A percentile compares a stretch with the other conserved stretches of the same genome.
These are phyloP conservation scores for Manis crassicaudata DNA, from an alignment of 2,797 vertebrate genomes.

Conservation along the genomic window DNA sequence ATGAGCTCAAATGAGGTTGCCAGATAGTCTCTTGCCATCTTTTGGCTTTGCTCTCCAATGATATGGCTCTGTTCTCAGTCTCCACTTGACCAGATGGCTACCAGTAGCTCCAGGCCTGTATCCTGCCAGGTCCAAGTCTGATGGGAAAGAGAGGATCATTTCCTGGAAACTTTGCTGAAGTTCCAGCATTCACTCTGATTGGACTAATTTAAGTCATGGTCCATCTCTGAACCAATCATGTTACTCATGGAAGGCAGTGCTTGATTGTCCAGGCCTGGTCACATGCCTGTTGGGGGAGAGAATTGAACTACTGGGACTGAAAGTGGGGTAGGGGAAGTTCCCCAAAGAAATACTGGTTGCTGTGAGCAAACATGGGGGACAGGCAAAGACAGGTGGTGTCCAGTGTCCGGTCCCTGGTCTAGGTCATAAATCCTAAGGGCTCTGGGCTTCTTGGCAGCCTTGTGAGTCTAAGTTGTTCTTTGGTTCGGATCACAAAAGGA, in stretches of 20 bases:
- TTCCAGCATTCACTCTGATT: neutral
- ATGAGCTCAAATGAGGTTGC: neutral
- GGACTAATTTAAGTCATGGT: too few species aligned
- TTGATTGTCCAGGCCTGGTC: neutral
- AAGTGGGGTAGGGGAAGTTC: neutral
- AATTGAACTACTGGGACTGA: neutral
- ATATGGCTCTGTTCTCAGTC: neutral
- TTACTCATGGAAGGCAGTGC: neutral
- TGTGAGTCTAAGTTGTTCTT: neutral
- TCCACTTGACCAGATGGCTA: neutral
- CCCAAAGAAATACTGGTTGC: neutral
- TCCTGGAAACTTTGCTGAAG: neutral
- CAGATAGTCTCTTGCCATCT: neutral
- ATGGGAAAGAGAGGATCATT: neutral
- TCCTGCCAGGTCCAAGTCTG: neutral
- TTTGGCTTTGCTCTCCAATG: neutral
- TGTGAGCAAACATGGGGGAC: neutral
- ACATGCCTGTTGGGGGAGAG: neutral
- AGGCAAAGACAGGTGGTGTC: neutral
- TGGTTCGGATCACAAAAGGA: neutral
- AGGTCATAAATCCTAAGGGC: neutral
- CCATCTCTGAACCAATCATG: neutral
- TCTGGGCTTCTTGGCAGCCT: neutral
- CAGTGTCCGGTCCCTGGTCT: neutral
- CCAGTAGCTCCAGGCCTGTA: neutral